Evolutionary conservation across 1,140 invertebrate species (phyloP), one percentile per base, ranked within the genome.

Genomic region (Colletes gigas): DNA sequence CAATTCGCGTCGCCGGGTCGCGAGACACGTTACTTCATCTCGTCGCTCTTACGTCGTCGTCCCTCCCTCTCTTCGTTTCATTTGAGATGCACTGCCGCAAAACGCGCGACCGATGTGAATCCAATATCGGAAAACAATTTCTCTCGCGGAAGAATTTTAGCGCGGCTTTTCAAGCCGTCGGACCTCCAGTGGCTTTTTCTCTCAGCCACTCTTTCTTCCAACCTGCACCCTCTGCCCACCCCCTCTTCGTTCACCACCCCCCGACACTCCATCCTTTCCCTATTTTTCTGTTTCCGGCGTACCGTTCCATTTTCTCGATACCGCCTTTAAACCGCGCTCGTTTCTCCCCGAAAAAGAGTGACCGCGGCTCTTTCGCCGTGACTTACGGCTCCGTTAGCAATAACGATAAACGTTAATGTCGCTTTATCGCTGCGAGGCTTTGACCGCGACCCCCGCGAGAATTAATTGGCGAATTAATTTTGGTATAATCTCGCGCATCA

Each of bases 41-140:
- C 72, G 70, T 85, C 72, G 60, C 79, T 70, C 75, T 78, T 55
- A 50, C 50, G 50, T 71, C 75, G 55, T 12, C 66, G 17, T 21
- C 30, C 57, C 47, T 4, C 66, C 50, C 65, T 78, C 82, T 83
- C 81, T 77, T 76, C 84, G 85, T 83, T 84, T 89, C 86, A 91
- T 91, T 91, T 86, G 80, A 89, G 83, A 90, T 90, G 89, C 89
- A 88, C 88, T 84, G 81, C 83, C 82, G 70, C 84, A 88, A 88
- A 87, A 84, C 86, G 84, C 77, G 84, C 83, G 82, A 75, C 83
- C 90, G 90, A 91, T 91, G 88, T 59, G 88, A 91, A 92, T 92
- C 88, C 92, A 91, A 92, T 93, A 93, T 93, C 89, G 90, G 89
- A 92, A 93, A 93, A 91, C 90, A 91, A 92, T 93, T 92, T 92